phyloP scores from a whole-genome alignment of 2,888 invertebrate species.

The Parnassius orleans region DNA sequence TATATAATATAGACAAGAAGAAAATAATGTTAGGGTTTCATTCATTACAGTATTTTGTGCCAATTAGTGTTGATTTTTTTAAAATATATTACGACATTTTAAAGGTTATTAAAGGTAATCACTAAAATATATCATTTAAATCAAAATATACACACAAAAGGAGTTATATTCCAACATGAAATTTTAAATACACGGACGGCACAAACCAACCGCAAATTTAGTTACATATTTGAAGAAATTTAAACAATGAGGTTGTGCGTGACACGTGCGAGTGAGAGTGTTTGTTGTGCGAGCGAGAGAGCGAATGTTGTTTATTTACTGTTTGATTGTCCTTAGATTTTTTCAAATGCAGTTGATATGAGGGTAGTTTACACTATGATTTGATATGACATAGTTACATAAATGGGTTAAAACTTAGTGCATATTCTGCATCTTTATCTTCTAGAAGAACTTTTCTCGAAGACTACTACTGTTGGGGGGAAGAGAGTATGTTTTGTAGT shows the following conservation, averaged over 20 bases:
- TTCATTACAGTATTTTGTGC: too few relatives aligned
- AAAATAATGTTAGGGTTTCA: too few relatives aligned
- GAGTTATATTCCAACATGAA: background rate
- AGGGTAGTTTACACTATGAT: constrained; percentile 9
- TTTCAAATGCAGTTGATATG: constrained; percentile 9
- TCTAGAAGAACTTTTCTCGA: too few relatives aligned
- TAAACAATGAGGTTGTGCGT: constrained; percentile 59
- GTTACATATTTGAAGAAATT: constrained; percentile 31
- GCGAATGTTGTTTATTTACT: constrained; percentile 31
- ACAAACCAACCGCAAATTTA: constrained; percentile 24
- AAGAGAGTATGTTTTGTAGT: background rate
- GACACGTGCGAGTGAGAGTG: constrained; percentile 46
- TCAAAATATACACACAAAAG: too few relatives aligned
- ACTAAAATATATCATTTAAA: too few relatives aligned
- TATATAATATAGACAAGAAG: too few relatives aligned
- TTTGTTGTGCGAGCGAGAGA: constrained; percentile 37
- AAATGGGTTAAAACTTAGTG: too few relatives aligned
- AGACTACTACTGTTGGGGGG: too few relatives aligned
- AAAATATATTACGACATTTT: too few relatives aligned
- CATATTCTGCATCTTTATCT: too few relatives aligned
- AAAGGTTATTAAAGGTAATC: too few relatives aligned
- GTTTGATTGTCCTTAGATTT: constrained; percentile 27
- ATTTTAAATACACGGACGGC: constrained; percentile 16
- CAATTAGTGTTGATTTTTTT: too few relatives aligned
- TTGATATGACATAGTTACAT: background rate